Base-by-base conservation (phyloP, 2,113 vertebrate species). In the Myrmophylax atrothorax region DNA sequence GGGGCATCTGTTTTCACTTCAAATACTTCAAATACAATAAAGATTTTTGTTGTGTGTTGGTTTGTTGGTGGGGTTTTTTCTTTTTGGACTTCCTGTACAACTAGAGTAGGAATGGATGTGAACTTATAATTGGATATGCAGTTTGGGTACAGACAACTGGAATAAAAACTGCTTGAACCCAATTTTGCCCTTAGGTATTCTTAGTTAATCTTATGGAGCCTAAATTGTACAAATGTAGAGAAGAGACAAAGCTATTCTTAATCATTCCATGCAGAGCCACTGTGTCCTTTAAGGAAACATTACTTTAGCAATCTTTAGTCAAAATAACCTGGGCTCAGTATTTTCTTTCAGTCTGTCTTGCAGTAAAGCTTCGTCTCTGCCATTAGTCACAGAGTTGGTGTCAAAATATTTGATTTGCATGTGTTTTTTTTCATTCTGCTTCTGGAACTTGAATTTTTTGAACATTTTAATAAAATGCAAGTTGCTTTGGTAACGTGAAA, bases 1-100 rank as follows among this genome's bases (percentile, higher is more conserved):
- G 29, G 49, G 66, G 79, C 79, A 96, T 94, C 94, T 95, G 89
- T 93, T 96, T 97, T 90, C 84, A 78, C 66, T 50, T 50, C 49
- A 49, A 49, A 52, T 91, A 79, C 62, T 94, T 94, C 73, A 94
- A 94, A 76, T 37, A 73, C 53, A 94, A 44, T 77, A 73, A 72
- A 68, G 33, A 37, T 47, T 77, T 76, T 62, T 90, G 11, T 28
- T 58, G 18, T 35, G 38, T 28, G 18, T 22, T 26, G 29, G n/a
- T n/a, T 42, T 29, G 2, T 22, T 66, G 12, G 16, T n/a, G 42
- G 8, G 18, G 3, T 63, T 35, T 38, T 49, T 60, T 18, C 14
- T 49, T 63, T 88, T 83, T 87, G 10, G 17, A 66, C 22, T 79
- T 97, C 85, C 72, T 93, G 42, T 69, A 59, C 46, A 88, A 53